Conservation (phyloP, 2,113 vertebrate species). For the Poecile atricapillus region DNA sequence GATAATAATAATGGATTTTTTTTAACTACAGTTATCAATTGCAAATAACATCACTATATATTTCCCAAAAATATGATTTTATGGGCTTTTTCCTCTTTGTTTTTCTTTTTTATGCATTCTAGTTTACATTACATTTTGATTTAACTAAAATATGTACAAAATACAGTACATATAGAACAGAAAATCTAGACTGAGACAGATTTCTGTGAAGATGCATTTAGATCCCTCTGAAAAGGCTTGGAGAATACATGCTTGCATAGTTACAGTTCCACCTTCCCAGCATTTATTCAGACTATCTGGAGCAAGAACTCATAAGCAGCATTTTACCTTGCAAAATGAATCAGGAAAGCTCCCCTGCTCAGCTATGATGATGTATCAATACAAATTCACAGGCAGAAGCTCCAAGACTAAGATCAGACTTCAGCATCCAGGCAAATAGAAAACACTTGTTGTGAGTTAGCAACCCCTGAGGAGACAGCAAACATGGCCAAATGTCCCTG, state of each 20-base stretch:
- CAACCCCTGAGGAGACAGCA: not conserved
- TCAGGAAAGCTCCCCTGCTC: not conserved
- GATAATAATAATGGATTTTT: not conserved
- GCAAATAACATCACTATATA: not conserved
- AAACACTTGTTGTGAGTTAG: not conserved
- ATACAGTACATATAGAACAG: not conserved
- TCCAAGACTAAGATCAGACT: not conserved
- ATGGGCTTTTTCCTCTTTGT: not conserved
- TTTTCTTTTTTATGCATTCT: not conserved
- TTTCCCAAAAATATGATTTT: not conserved
- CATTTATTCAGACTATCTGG: not conserved
- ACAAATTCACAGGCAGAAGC: not conserved
- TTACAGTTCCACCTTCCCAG: not conserved
- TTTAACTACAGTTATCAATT: not conserved
- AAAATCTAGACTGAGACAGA: not conserved
- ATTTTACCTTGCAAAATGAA: not conserved
- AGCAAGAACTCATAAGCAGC: not conserved
- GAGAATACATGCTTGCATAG: rapidly evolving
- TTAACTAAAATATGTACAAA: not conserved
- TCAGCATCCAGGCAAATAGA: not conserved
- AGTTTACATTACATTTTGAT: not conserved
- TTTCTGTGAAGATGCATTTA: not conserved
- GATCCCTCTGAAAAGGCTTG: not conserved
- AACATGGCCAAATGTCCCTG: not conserved
- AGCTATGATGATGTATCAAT: not conserved